These are phyloP conservation scores for Plestiodon gilberti DNA, from an alignment of 2,113 vertebrate genomes.

Conservation along the genomic window DNA sequence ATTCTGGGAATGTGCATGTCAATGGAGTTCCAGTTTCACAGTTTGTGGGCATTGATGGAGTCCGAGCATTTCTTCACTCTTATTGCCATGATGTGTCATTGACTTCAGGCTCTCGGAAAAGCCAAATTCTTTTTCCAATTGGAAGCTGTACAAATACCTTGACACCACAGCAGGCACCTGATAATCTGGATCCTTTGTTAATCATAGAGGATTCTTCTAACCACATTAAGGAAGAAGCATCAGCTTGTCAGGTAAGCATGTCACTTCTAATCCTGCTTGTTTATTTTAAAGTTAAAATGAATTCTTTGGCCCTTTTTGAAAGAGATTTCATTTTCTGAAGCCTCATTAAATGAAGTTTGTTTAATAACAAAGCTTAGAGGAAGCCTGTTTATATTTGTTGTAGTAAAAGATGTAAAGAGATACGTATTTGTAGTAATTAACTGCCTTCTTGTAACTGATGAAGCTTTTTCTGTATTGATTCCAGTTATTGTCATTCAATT, in stretches of 20 bases:
- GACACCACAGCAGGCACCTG: neutral
- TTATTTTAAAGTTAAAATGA: neutral
- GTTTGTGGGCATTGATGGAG: constrained; percentile 12
- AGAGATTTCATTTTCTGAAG: neutral
- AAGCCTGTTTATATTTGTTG: no score
- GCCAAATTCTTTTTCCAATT: constrained; percentile 38
- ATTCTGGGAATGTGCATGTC: neutral
- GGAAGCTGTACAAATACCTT: constrained; percentile 14
- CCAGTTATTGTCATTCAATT: neutral
- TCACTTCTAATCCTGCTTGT: neutral
- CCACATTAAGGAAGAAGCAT: neutral
- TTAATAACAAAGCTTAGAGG: neutral
- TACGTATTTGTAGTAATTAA: no score
- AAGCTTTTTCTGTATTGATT: neutral
- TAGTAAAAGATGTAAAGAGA: no score
- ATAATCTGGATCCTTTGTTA: neutral
- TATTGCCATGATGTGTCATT: constrained; percentile 37
- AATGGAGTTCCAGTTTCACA: constrained; percentile 5
- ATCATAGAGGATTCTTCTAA: neutral
- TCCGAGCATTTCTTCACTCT: constrained; percentile 22
- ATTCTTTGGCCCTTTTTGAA: neutral
- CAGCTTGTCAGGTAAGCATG: neutral
- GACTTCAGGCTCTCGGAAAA: constrained; percentile 40
- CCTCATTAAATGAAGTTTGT: neutral
- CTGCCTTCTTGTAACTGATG: neutral